phyloP scores from a whole-genome alignment of 2,888 invertebrate species.

The Harpagoxenus sublaevis region DNA sequence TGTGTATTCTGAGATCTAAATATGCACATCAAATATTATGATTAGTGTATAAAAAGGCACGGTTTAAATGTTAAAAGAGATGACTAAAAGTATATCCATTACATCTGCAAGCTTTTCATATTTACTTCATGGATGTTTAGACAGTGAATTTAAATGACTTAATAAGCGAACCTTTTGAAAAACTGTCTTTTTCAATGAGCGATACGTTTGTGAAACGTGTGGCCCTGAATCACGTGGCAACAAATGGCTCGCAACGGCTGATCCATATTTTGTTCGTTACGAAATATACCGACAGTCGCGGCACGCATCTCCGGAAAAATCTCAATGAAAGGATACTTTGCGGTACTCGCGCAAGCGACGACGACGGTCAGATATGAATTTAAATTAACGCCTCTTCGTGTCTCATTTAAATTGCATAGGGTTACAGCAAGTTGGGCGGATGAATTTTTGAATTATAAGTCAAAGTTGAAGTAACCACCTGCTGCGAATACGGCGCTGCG shows the following conservation, averaged over 20 bases:
- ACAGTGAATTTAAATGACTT: not conserved
- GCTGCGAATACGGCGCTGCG: conserved; percentile 7
- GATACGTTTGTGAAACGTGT: not conserved
- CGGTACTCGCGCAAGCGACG: not conserved
- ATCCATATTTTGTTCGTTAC: not conserved
- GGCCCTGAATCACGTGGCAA: not conserved
- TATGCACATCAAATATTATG: not conserved
- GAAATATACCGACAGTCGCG: not conserved
- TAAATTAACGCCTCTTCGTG: conserved; percentile 34
- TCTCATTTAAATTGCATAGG: conserved; percentile 64
- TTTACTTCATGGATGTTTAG: not conserved
- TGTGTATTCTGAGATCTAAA: not conserved
- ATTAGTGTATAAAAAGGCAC: not conserved
- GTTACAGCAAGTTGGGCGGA: conserved; percentile 47
- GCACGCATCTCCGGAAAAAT: not conserved
- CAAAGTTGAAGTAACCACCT: conserved; percentile 49
- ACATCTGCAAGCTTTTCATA: not conserved
- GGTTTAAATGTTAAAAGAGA: not conserved
- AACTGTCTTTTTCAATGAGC: not conserved
- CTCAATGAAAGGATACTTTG: not conserved
- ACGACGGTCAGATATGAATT: conserved; percentile 31
- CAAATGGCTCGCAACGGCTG: not conserved
- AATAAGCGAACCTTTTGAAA: too few relatives aligned
- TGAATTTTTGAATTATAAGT: conserved; percentile 62
- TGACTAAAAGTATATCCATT: not conserved